Conservation (phyloP, 92 coral and sea anemone genomes). For the Parazoanthus atlanticus region DNA sequence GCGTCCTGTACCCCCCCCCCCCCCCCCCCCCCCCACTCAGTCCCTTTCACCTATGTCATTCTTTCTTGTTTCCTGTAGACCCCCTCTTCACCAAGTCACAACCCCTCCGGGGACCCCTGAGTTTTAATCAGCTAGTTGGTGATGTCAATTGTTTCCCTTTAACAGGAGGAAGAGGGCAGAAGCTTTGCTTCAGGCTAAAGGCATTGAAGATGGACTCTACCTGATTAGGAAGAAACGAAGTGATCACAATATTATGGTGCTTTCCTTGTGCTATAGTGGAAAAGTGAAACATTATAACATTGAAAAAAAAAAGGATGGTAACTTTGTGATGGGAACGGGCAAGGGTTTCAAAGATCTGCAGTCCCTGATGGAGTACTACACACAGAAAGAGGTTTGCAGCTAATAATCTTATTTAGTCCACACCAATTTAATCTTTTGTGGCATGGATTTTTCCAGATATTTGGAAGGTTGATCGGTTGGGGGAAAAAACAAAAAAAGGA, state of each 20-base stretch:
- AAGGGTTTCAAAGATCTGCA: slow-evolving; percentile 57
- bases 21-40: too few species aligned
- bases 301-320: slow-evolving; percentile 15
- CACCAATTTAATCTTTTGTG: background rate
- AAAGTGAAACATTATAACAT: slow-evolving; percentile 57
- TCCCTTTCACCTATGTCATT: too few species aligned
- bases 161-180: slow-evolving; percentile 63
- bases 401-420: background rate
- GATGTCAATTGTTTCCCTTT: background rate
- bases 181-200: slow-evolving; percentile 46
- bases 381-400: slow-evolving; percentile 49
- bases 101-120: background rate
- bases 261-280: slow-evolving; percentile 58
- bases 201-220: slow-evolving; percentile 63
- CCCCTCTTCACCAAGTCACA: too few species aligned
- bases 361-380: slow-evolving; percentile 62
- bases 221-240: slow-evolving; percentile 59
- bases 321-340: slow-evolving; percentile 35
- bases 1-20: too few species aligned
- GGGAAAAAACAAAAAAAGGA: too few species aligned
- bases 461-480: too few species aligned
- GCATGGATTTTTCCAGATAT: too few species aligned
- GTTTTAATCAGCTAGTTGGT: background rate
- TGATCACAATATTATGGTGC: slow-evolving; percentile 11
- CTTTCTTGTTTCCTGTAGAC: too few species aligned